Percentiles rank a stretch among this genome's conserved stretches.
Conservation (phyloP, 2,113 vertebrate genomes). For the mouse (Mus musculus) region DNA sequence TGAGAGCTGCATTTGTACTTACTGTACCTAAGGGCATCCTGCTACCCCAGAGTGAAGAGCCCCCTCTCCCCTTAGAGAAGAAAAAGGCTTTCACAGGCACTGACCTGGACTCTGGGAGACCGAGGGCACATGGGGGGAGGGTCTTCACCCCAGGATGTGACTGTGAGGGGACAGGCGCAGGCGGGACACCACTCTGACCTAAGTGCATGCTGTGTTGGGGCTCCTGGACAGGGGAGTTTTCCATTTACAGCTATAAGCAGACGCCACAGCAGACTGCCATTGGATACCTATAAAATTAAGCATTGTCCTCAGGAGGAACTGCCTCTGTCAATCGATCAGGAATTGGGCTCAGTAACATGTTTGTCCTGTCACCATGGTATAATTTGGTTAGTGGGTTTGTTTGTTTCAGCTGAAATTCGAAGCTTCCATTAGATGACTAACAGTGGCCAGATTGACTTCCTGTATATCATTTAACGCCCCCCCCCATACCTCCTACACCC, state of each 20-base stretch:
- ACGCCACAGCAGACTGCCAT: neutral
- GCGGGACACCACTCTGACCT: neutral
- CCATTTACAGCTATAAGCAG: neutral
- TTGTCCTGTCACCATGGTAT: neutral
- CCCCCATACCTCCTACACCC: too few relatives aligned
- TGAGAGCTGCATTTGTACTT: neutral
- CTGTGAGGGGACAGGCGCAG: neutral
- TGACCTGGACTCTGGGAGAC: neutral
- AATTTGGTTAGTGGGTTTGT: neutral
- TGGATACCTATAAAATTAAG: neutral
- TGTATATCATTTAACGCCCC: neutral
- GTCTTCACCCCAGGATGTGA: neutral
- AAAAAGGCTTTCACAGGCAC: neutral
- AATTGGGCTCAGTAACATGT: neutral
- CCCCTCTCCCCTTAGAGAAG: neutral
- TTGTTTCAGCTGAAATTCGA: slow-evolving; percentile 54
- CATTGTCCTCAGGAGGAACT: neutral
- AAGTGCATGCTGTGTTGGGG: neutral
- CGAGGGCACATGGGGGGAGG: neutral
- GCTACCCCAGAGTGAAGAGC: neutral
- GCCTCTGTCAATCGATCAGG: neutral
- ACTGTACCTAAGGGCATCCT: neutral
- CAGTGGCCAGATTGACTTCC: neutral
- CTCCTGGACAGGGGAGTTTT: neutral
- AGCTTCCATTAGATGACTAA: slow-evolving; percentile 24